Base-by-base conservation (phyloP, 92 coral and sea anemone species). In the Zoanthus sociatus region DNA sequence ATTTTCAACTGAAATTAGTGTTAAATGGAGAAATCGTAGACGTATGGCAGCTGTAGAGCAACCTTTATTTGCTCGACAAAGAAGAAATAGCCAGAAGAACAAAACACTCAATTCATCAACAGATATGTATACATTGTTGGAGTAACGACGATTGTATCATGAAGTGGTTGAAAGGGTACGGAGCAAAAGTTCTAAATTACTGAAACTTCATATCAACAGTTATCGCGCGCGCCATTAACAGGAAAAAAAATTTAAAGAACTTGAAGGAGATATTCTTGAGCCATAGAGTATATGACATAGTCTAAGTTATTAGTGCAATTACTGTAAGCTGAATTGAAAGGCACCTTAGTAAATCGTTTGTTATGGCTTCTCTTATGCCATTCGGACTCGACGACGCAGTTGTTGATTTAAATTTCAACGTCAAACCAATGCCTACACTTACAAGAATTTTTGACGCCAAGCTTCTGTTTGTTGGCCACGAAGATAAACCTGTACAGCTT, bases 381-480 rank as follows among this genome's bases (percentile, higher is more conserved):
- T 79, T 63, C 21, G 84, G 84, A 26, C 55, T 61, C 42, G 84
- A 79, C 55, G 84, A 44, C 84, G 84, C 73, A 37, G 60, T 66
- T 63, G 56, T 45, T 61, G 84, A 79, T 79, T 1, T 20, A 2
- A 79, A 79, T 47, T 79, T 79, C 84, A 79, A 79, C 72, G 26
- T 16, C 53, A 79, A 79, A 21, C 11, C 84, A 21, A 79, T 79
- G 73, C 84, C 84, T 17, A n/a, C 55, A 3, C 20, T 89, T 2
- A 64, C 94, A 21, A 84, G 90, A 70, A 84, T 88, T 31, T 94
- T 92, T 42, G 98, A 94, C 71, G 94, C 95, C 0, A 94, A 92
- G 16, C 78, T 94, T 46, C 90, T 94, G n/a, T 94, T 94, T 82
- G 83, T 94, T 45, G 98, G 98, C 15, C 68, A 75, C 12, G 90